Evolutionary conservation across 64 coral and sea anemone species (phyloP).

Genomic region (Orbicella faveolata): DNA sequence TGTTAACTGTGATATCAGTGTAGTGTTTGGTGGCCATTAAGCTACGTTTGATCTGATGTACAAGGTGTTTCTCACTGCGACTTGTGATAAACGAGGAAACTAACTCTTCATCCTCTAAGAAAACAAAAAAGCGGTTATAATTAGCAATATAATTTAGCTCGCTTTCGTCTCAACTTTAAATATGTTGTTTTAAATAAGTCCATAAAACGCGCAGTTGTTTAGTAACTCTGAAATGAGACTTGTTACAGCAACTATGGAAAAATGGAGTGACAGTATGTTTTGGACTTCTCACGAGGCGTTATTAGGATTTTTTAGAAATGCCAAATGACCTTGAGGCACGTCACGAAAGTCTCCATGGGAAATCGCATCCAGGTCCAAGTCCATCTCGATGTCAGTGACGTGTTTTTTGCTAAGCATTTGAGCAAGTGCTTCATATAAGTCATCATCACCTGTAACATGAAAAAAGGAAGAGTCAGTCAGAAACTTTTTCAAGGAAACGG

Average conservation of each 20-base stretch:
- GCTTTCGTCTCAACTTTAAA: not conserved
- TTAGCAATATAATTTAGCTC: not conserved
- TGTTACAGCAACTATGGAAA: too few relatives aligned
- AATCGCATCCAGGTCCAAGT: slow-evolving; percentile 72
- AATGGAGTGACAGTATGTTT: too few relatives aligned
- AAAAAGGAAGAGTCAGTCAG: not conserved
- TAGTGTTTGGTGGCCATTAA: slow-evolving; percentile 48
- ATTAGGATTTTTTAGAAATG: too few relatives aligned
- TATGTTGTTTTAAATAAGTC: not conserved
- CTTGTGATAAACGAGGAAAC: slow-evolving; percentile 56
- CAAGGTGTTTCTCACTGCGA: slow-evolving; percentile 80
- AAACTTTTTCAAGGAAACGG: not conserved
- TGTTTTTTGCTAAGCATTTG: slow-evolving; percentile 75
- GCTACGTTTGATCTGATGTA: slow-evolving; percentile 78
- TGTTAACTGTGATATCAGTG: slow-evolving; percentile 51
- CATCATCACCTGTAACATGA: slow-evolving; percentile 54
- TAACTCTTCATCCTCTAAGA: slow-evolving; percentile 74
- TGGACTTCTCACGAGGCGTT: too few relatives aligned
- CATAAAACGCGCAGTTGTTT: too few relatives aligned
- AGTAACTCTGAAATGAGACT: too few relatives aligned
- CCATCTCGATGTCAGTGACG: slow-evolving; percentile 24
- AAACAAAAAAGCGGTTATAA: not conserved
- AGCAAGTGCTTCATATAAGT: slow-evolving; percentile 84
- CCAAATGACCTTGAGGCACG: slow-evolving; percentile 66
- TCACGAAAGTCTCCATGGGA: slow-evolving; percentile 81